Base-by-base conservation (phyloP, 2,113 vertebrate genomes). In the Furnarius figulus region DNA sequence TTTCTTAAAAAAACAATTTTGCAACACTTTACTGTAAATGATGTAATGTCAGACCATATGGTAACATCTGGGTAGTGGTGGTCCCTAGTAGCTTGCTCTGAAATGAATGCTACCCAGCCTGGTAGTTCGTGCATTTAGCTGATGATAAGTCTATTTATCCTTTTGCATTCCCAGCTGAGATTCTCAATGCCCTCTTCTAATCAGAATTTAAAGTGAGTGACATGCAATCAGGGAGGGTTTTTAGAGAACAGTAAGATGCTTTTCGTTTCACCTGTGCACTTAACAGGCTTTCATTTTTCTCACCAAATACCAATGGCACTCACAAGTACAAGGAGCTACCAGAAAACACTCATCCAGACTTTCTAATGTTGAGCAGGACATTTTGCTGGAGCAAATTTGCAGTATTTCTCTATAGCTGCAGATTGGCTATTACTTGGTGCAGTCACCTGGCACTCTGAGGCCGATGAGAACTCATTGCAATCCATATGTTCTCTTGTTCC, bases 191-290 rank as follows among this genome's bases (percentile, higher is more conserved):
- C 12, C 42, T 55, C 65, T 81, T 87, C 93, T 91, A 95, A 95
- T 94, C 96, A 95, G 83, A 88, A 94, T 91, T 92, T 86, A 75
- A 78, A 96, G 89, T 76, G 76, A 85, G 63, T 55, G 87, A 90
- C 63, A 42, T 56, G 93, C 91, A 97, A 95, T 97, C 97, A 97
- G 66, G 52, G 47, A 74, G 17, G 49, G 50, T 53, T 95, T 95
- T 95, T 73, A 95, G 71, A 80, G 91, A 94, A 86, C 58, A 95
- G 67, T 44, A 58, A 87, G 74, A 88, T 66, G 52, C 85, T 90
- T 81, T 40, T 72, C 61, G 0, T 90, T 96, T 96, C 52, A 76
- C 89, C 87, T 47, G 59, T 73, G 58, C 81, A 73, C 79, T 96
- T 95, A 93, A 49, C 39, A 28, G 40, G 37, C 21, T 46, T 85